A percentile compares a stretch with the other conserved stretches of the same genome.
Conservation (phyloP, 2,797 vertebrate genomes). For the Martes flavigula region DNA sequence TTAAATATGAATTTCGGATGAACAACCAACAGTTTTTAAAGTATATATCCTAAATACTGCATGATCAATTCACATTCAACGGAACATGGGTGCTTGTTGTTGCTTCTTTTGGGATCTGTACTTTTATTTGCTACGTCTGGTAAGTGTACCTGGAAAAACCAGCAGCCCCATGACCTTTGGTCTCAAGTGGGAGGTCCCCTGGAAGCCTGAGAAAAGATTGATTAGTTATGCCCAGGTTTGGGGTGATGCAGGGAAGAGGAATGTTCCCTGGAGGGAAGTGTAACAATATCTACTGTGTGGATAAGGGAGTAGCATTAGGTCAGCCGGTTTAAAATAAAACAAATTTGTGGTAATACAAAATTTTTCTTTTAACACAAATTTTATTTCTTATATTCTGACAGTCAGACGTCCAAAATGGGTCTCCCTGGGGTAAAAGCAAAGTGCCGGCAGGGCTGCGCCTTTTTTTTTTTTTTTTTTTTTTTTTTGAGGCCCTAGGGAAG, state of each 20-base stretch:
- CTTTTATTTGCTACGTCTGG: not conserved
- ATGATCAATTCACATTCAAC: not conserved
- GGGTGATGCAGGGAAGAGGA: not conserved
- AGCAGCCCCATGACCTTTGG: not conserved
- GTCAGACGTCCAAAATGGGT: not conserved
- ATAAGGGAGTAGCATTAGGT: not conserved
- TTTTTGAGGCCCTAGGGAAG: not conserved
- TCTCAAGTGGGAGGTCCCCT: not conserved
- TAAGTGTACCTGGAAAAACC: not conserved
- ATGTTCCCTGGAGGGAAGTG: not conserved
- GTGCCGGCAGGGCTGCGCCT: not conserved
- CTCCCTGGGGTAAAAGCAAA: not conserved
- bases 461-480: not conserved
- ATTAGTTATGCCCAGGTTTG: not conserved
- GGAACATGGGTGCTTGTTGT: not conserved
- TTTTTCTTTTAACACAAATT: not conserved
- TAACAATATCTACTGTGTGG: not conserved
- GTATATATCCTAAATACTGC: not conserved
- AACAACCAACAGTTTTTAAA: not conserved
- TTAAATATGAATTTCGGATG: not conserved
- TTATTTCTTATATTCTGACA: not conserved
- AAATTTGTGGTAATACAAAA: not conserved
- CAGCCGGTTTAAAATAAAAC: not conserved
- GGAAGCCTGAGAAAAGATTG: not conserved
- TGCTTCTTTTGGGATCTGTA: not conserved